Evolutionary conservation across 2,888 invertebrate genomes (phyloP), one percentile per base, ranked within the genome.

Genomic region (Iselma pallidipennis): DNA sequence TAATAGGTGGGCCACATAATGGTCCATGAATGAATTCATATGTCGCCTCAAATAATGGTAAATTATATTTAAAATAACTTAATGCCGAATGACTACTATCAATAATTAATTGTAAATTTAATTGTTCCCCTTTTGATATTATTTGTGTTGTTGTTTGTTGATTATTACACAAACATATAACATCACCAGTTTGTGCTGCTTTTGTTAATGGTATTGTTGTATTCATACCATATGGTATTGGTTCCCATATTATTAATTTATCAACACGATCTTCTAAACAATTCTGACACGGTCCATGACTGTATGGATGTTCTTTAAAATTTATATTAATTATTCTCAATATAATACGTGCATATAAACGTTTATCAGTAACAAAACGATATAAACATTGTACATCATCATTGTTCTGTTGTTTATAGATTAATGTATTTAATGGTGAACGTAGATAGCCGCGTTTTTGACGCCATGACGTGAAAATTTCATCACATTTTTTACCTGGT

Each of bases 21-120:
- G 94, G 94, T 1, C 94, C 94, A 72, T 95, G 95, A 1, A 94
- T 92, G 75, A 95, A 95, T 77, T 94, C 93, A 77, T 93, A 96
- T 4, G 87, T 86, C 0, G 95, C 95, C 79, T 94, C 91, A 76
- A 95, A 95, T 4, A 95, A 83, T 0, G 95, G 91, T 31, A 88
- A 87, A 2, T 90, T 87, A 74, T 94, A 92, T 78, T 95, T 95
- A 82, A 95, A 95, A 80, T 95, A 95, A 55, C 91, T 94, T 0
- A 91, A 87, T 0, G 94, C 92, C 2, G 94, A 92, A 74, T 94
- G 93, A 12, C 91, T 90, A 12, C 91, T 91, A 74, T 95, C 94
- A 0, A 95, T 89, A 42, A 92, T 88, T 69, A 95, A 84, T 75
- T 92, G 91, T 12, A 95, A 85, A 72, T 93, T 92, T 55, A 95